Evolutionary conservation across 2,888 invertebrate species (phyloP).

Genomic region (Bellardia pandia): DNA sequence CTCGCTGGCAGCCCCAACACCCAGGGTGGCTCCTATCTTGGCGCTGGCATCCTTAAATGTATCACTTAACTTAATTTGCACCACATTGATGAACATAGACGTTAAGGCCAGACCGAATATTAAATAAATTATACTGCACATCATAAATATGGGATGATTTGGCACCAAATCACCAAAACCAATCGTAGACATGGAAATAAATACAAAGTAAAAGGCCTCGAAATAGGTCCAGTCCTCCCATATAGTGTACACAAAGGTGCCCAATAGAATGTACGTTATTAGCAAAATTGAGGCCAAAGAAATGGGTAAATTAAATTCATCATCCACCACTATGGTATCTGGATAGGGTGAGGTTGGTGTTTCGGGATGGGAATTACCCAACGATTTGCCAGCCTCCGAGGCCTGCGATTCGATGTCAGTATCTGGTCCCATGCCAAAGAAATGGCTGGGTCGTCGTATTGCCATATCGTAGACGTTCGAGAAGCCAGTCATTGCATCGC

Average conservation of each 20-base stretch:
- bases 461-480: conserved; percentile 92
- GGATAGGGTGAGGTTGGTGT: conserved; percentile 92
- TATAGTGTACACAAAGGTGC: conserved; percentile 91
- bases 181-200: conserved; percentile 98
- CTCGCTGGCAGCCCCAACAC: conserved; percentile 87
- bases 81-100: conserved; percentile 98
- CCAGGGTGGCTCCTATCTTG: conserved; percentile 93
- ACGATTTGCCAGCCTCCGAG: conserved; percentile 72
- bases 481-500: conserved; percentile 93
- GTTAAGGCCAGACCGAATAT: conserved; percentile 97
- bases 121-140: conserved; percentile 95
- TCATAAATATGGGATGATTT: conserved; percentile 93
- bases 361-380: conserved; percentile 83
- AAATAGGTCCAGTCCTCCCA: conserved; percentile 96
- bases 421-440: conserved; percentile 85
- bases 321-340: conserved; percentile 91
- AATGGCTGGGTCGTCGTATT: conserved; percentile 89
- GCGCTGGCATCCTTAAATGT: conserved; percentile 93
- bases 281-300: conserved; percentile 94
- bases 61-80: conserved; percentile 92
- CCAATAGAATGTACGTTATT: conserved; percentile 93
- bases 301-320: conserved; percentile 97
- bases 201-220: conserved; percentile 98
- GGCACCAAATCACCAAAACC: conserved; percentile 98
- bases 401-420: conserved; percentile 85